These are phyloP conservation scores for Hyphantria cunea DNA, from an alignment of 1,140 invertebrate genomes.

Conservation along the genomic window DNA sequence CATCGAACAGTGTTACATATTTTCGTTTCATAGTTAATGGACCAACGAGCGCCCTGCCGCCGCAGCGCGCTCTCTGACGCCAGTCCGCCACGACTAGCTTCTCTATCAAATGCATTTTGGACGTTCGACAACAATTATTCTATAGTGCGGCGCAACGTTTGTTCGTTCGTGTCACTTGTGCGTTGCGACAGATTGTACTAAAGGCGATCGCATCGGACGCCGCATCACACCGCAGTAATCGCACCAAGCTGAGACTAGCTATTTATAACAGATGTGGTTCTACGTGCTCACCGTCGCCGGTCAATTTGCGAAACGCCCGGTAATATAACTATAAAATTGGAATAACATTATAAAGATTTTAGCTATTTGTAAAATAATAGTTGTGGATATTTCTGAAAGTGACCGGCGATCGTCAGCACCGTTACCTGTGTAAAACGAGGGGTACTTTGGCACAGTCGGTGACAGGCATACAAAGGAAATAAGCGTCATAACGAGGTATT, in stretches of 20 bases:
- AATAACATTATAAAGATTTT: background rate
- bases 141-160: no score
- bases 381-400: background rate
- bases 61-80: background rate
- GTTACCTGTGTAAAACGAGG: constrained; percentile 21
- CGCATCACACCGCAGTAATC: background rate
- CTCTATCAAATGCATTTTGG: no score
- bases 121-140: no score
- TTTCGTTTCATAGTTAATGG: constrained; percentile 34
- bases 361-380: no score
- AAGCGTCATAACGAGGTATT: constrained; percentile 18
- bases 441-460: constrained; percentile 48
- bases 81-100: background rate
- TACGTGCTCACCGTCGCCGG: background rate
- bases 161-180: no score
- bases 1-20: constrained; percentile 33
- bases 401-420: background rate
- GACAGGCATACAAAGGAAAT: constrained; percentile 26
- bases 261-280: constrained; percentile 23
- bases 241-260: constrained; percentile 33
- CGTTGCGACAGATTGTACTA: no score
- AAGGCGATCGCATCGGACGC: background rate
- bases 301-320: no score
- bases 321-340: background rate
- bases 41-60: constrained; percentile 29